phyloP scores from a whole-genome alignment of 2,113 vertebrate genomes.

The Heterocephalus glaber region DNA sequence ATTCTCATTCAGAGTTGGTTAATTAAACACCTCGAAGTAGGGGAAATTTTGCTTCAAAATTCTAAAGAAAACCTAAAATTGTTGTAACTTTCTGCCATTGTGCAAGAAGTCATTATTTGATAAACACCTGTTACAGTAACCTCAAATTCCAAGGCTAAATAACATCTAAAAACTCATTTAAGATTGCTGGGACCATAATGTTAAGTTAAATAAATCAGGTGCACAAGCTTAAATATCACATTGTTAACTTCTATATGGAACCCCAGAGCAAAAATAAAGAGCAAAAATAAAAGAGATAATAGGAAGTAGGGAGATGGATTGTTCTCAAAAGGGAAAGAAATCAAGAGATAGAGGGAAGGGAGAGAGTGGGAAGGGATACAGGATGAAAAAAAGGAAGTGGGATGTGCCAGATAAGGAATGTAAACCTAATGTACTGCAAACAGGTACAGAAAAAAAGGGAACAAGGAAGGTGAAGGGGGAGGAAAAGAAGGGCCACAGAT shows the following conservation, averaged over 20 bases:
- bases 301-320: background rate
- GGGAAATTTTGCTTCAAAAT: background rate
- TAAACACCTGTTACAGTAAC: background rate
- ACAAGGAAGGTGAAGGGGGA: background rate
- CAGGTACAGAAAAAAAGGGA: background rate
- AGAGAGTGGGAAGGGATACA: background rate
- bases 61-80: conserved; percentile 16
- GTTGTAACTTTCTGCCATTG: background rate
- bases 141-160: conserved; percentile 35
- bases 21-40: background rate
- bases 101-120: conserved; percentile 31
- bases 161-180: background rate
- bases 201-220: background rate
- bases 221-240: background rate
- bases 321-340: background rate
- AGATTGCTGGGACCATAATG: background rate
- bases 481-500: too few relatives aligned
- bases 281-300: background rate
- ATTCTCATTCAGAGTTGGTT: background rate
- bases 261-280: background rate
- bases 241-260: background rate
- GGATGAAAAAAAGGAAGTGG: background rate
- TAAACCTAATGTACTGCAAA: background rate
- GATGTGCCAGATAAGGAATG: background rate
- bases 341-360: background rate